Evolutionary conservation across 35 echinoderm and acorn worm species (phyloP), one percentile per base, ranked within the genome.

Genomic region (Ophiothrix spiculata): DNA sequence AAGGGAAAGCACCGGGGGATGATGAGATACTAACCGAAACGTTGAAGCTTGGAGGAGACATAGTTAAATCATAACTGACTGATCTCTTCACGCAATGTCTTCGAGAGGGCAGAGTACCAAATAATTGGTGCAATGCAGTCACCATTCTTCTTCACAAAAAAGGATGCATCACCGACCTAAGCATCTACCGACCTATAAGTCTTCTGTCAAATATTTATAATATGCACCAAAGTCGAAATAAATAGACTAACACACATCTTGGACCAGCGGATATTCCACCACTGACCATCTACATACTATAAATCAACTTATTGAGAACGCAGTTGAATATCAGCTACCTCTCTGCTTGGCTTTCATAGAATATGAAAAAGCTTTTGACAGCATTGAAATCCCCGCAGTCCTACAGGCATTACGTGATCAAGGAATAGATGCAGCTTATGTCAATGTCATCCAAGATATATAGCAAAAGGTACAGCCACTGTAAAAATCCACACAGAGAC

Each of bases 131-230:
- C 4, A 37, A 76, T 37, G 63, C 63, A 1, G 40, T 33, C 46
- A 86, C 77, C 13, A 75, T 86, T 33, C 17, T 86, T 31, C 64
- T 86, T 86, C 40, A 38, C 36, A 86, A 86, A 39, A 77, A 75
- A 77, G 84, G 74, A 0, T 25, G 40, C 31, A 86, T 33, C 17
- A 75, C 11, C 25, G 84, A 86, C 37, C 38, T 86, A n/a, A 60
- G 64, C 35, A 85, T 75, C 56, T 74, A 85, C 64, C 28, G 31
- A 73, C 23, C 83, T 4, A 85, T 34, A 14, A 85, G 83, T 76
- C 39, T 74, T 17, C 23, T 75, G 35, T 76, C 83, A 76, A 85
- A 76, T 34, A 33, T 74, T 4, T 33, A 85, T 29, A 76, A 85
- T 33, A 3, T 85, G 75, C 28, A 85, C 31, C 32, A 85, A 14